phyloP scores from a whole-genome alignment of 1,140 invertebrate species.

The Drosophila azteca region DNA sequence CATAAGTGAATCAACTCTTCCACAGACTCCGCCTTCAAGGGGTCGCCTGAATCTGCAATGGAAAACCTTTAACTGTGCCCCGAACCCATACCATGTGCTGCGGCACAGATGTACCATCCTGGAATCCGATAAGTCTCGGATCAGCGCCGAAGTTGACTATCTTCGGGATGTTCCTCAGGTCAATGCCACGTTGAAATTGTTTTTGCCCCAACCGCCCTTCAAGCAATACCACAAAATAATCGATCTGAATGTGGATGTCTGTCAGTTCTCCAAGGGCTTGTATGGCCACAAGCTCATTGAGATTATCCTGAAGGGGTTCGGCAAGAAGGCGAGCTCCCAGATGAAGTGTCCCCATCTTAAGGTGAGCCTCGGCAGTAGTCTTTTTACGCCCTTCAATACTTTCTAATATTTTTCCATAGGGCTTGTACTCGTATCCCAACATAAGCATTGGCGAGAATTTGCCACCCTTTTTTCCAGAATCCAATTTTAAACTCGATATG shows the following conservation, averaged over 20 bases:
- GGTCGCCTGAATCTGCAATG: conserved; percentile 27
- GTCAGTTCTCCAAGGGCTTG: conserved; percentile 31
- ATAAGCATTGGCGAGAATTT: conserved; percentile 43
- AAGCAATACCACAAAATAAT: conserved; percentile 33
- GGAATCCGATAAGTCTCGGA: conserved; percentile 17
- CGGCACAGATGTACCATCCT: conserved; percentile 38
- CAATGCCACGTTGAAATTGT: conserved; percentile 44
- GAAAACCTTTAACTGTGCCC: conserved; percentile 30
- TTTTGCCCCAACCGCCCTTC: conserved; percentile 1
- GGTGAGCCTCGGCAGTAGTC: background rate
- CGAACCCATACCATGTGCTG: conserved; percentile 13
- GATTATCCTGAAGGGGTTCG: conserved; percentile 26
- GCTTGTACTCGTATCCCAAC: conserved; percentile 34
- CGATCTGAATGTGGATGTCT: conserved; percentile 41
- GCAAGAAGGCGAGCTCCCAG: conserved; percentile 5
- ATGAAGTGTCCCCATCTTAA: conserved; percentile 46
- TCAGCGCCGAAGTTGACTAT: conserved; percentile 24
- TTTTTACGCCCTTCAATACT: too few relatives aligned
- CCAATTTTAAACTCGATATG: conserved; percentile 45
- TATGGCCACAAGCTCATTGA: conserved; percentile 28
- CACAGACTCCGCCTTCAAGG: conserved; percentile 1
- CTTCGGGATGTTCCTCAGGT: conserved; percentile 2
- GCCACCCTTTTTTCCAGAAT: conserved; percentile 42
- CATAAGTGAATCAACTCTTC: background rate
- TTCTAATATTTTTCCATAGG: conserved; percentile 20